Conservation (phyloP, 1,140 invertebrate genomes). For the Rhagoletis zephyria region DNA sequence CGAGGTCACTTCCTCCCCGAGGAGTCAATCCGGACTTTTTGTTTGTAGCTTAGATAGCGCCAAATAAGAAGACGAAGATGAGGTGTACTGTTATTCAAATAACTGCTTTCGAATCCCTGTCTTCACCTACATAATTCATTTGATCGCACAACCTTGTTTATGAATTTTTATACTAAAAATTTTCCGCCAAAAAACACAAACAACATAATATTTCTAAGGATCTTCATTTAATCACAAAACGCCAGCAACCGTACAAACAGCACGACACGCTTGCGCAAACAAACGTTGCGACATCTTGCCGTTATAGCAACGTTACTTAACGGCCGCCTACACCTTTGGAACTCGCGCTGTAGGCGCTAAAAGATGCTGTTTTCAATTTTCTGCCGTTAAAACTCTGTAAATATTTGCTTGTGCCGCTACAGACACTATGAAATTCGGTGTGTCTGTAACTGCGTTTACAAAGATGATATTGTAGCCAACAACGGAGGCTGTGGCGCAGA, state of each 20-base stretch:
- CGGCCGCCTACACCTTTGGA: not conserved
- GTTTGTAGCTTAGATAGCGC: too few relatives aligned
- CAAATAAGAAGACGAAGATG: too few relatives aligned
- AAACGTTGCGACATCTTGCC: not conserved
- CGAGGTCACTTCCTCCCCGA: too few relatives aligned
- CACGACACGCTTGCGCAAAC: conserved; percentile 1
- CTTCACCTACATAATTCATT: not conserved
- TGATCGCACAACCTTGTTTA: not conserved
- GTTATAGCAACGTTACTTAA: not conserved
- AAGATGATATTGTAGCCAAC: not conserved
- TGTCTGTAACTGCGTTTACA: not conserved
- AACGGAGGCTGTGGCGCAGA: not conserved
- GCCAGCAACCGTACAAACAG: not conserved
- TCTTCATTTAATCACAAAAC: not conserved
- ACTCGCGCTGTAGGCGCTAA: not conserved
- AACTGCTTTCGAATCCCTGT: too few relatives aligned
- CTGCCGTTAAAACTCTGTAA: conserved; percentile 13
- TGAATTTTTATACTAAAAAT: conserved; percentile 21
- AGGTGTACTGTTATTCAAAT: too few relatives aligned
- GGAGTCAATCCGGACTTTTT: too few relatives aligned
- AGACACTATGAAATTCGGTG: too few relatives aligned
- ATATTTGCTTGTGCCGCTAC: not conserved
- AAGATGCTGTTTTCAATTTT: conserved; percentile 46
- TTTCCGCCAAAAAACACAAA: not conserved
- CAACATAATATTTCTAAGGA: not conserved